A percentile compares a stretch with the other conserved stretches of the same genome.
Conservation (phyloP, 2,888 invertebrate species). For the Nemurella pictetii region DNA sequence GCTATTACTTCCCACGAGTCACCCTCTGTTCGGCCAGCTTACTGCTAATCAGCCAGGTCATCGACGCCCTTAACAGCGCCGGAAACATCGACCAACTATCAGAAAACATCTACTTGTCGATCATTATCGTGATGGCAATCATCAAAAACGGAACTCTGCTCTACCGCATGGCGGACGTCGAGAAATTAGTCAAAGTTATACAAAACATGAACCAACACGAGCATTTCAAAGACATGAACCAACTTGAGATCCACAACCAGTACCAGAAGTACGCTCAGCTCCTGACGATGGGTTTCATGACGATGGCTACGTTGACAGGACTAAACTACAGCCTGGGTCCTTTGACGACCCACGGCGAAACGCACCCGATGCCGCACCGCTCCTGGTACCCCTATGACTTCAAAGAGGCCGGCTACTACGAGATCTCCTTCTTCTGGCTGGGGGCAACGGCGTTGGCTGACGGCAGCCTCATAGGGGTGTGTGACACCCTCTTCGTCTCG, state of each 20-base stretch:
- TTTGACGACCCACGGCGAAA: background rate
- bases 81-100: background rate
- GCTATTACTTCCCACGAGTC: background rate
- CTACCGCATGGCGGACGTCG: background rate
- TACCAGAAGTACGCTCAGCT: background rate
- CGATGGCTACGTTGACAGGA: background rate
- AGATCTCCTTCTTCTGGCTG: background rate
- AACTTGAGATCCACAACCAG: background rate
- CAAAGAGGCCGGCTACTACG: background rate
- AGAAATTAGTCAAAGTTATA: background rate
- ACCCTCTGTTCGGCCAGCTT: background rate
- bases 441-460: background rate
- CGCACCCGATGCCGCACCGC: background rate
- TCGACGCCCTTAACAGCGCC: background rate
- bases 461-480: background rate
- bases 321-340: background rate
- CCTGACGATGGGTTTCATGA: background rate
- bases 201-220: background rate
- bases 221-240: background rate
- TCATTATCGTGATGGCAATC: background rate
- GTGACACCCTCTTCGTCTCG: conserved; percentile 19
- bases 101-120: conserved; percentile 10
- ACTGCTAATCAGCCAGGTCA: background rate
- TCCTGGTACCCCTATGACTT: background rate
- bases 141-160: background rate